Percentiles rank a stretch among this genome's conserved stretches.
phyloP scores from a whole-genome alignment of 2,797 vertebrate genomes.

The Enteromius paludinosus region DNA sequence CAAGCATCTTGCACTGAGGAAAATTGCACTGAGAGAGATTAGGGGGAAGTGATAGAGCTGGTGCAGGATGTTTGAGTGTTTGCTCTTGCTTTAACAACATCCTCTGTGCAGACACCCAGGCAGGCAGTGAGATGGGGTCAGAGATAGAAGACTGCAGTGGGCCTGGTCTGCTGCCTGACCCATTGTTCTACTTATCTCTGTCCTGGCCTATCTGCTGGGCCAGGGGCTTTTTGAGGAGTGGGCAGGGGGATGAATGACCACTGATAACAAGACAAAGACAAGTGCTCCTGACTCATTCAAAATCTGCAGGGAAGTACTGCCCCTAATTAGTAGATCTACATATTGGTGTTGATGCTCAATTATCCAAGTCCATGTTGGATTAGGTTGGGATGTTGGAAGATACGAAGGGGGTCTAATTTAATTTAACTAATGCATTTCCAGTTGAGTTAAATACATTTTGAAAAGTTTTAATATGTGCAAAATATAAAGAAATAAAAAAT shows the following conservation, averaged over 20 bases:
- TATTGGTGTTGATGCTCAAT: constrained; percentile 54
- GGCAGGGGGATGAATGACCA: constrained; percentile 56
- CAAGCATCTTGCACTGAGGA: constrained; percentile 40
- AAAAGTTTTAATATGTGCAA: not conserved
- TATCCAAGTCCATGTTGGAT: constrained; percentile 48
- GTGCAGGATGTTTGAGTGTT: constrained; percentile 84
- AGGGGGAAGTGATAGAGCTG: constrained; percentile 46
- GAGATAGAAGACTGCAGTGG: constrained; percentile 76
- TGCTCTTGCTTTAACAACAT: constrained; percentile 84
- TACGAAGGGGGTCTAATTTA: constrained; percentile 20
- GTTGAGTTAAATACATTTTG: not conserved
- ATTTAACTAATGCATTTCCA: not conserved
- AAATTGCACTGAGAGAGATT: constrained; percentile 53
- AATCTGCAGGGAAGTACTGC: constrained; percentile 47
- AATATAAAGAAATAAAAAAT: not conserved
- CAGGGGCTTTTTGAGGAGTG: constrained; percentile 67
- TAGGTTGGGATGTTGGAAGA: constrained; percentile 58
- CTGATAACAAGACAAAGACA: constrained; percentile 64
- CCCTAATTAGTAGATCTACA: constrained; percentile 54
- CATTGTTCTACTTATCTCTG: constrained; percentile 80
- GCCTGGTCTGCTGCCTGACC: constrained; percentile 70
- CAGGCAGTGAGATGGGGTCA: constrained; percentile 74
- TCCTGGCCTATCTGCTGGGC: constrained; percentile 71
- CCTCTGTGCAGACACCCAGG: constrained; percentile 78
- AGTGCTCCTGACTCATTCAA: constrained; percentile 45